Evolutionary conservation across 2,888 invertebrate genomes (phyloP).

Genomic region (Pollenia angustigena): DNA sequence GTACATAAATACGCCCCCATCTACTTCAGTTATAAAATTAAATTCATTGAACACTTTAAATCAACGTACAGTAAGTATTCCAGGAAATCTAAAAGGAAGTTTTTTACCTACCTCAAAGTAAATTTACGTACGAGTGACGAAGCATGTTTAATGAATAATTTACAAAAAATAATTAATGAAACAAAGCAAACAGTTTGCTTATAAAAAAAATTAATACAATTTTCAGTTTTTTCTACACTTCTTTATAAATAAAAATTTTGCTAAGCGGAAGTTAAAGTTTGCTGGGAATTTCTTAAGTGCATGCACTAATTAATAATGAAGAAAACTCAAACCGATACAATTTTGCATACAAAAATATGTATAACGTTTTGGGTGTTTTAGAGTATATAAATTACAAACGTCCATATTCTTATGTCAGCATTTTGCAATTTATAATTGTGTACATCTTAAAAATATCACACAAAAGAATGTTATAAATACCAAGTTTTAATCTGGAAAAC

Average conservation of each 20-base stretch:
- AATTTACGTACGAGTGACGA: neutral
- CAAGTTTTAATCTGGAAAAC: constrained; percentile 15
- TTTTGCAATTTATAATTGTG: neutral
- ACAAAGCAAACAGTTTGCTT: neutral
- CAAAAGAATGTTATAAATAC: constrained; percentile 46
- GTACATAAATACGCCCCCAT: too few relatives aligned
- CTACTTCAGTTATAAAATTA: too few relatives aligned
- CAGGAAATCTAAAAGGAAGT: neutral
- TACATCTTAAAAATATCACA: constrained; percentile 3
- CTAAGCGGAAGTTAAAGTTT: neutral
- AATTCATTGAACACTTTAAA: too few relatives aligned
- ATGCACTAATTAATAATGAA: neutral
- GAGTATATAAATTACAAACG: too few relatives aligned
- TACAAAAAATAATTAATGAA: neutral
- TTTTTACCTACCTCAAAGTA: constrained; percentile 42
- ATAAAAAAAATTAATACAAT: neutral
- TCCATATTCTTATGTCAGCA: neutral
- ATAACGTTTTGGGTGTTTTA: too few relatives aligned
- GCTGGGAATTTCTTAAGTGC: neutral
- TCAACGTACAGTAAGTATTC: too few relatives aligned
- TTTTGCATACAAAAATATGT: neutral
- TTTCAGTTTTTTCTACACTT: neutral
- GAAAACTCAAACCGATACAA: neutral
- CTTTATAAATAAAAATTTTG: constrained; percentile 2
- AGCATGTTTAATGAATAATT: neutral